Evolutionary conservation across 2,113 vertebrate species (phyloP), one percentile per base, ranked within the genome.

Genomic region (Microcebus ravelobensis): DNA sequence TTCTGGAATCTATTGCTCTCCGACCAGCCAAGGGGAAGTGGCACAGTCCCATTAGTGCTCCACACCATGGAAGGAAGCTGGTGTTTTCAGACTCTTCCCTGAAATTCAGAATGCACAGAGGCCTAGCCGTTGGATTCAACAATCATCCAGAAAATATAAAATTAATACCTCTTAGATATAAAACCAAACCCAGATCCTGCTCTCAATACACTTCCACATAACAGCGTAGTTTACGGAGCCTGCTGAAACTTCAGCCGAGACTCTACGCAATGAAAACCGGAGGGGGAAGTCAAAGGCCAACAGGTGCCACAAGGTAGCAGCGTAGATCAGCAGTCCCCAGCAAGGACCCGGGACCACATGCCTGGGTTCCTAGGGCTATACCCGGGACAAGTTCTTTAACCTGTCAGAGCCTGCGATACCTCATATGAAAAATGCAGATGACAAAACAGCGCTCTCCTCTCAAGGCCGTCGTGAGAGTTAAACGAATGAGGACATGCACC

Each of bases 181-280:
- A 95, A 93, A 68, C 36, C 50, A 86, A 97, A 84, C 61, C 77
- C 68, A 25, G 55, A 90, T 88, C 36, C 59, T 89, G 14, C 50
- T 84, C 84, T 96, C 65, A 71, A 71, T 82, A 90, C 87, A 68
- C 42, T 83, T 52, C 67, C 0, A 18, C 27, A 36, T 34, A 67
- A 45, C 23, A 48, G 42, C 76, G 50, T 39, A 68, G 3, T 61
- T 95, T 57, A 45, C 23, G 70, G 59, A 83, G 71, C n/a, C 87
- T 71, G 2, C 68, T 42, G 39, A 67, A 45, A 36, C 36, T 8
- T 86, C 48, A 85, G 15, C 83, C 36, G 11, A 74, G 63, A 90
- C 8, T 20, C 17, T 52, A 2, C 36, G n/a, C 25, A 48, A 80
- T 74, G 80, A 94, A 97, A 87, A 36, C n/a, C 67, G 84, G 34